Percentiles rank a stretch among this genome's conserved stretches.
These are phyloP conservation scores for Lithodes maja DNA, from an alignment of 2,888 invertebrate species.

Conservation along the genomic window DNA sequence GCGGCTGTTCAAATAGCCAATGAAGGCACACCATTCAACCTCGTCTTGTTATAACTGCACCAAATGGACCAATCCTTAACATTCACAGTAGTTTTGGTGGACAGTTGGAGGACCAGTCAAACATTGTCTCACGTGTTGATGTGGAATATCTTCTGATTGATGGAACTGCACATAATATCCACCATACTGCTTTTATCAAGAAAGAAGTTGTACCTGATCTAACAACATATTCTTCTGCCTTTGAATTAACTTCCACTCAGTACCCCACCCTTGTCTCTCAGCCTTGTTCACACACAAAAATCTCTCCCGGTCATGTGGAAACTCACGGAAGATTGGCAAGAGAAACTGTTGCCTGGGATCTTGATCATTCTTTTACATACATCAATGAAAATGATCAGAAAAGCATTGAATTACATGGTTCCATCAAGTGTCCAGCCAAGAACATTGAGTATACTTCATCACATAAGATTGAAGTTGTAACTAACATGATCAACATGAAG, in stretches of 20 bases:
- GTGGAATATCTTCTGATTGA: neutral
- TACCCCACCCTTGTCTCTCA: neutral
- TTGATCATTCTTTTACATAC: neutral
- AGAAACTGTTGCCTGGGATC: constrained; percentile 1
- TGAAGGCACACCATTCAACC: no score
- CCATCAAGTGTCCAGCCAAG: neutral
- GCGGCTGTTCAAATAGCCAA: no score
- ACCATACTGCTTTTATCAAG: neutral
- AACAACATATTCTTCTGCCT: neutral
- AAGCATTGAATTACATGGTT: neutral
- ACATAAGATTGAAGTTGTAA: neutral
- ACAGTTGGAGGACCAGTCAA: neutral
- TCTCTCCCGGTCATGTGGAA: constrained; percentile 15
- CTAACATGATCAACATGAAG: constrained; percentile 13
- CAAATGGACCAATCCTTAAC: neutral
- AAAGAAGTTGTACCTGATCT: neutral
- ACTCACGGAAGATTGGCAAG: neutral
- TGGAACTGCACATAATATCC: neutral
- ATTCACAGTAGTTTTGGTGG: neutral
- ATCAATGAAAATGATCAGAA: constrained; percentile 3
- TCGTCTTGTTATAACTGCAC: neutral
- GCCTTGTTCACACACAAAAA: neutral
- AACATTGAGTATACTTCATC: neutral
- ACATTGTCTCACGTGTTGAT: neutral
- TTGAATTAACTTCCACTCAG: constrained; percentile 9